Percentiles rank a stretch among this genome's conserved stretches.
Conservation (phyloP, 92 coral and sea anemone genomes). For the Zoanthus solanderi region DNA sequence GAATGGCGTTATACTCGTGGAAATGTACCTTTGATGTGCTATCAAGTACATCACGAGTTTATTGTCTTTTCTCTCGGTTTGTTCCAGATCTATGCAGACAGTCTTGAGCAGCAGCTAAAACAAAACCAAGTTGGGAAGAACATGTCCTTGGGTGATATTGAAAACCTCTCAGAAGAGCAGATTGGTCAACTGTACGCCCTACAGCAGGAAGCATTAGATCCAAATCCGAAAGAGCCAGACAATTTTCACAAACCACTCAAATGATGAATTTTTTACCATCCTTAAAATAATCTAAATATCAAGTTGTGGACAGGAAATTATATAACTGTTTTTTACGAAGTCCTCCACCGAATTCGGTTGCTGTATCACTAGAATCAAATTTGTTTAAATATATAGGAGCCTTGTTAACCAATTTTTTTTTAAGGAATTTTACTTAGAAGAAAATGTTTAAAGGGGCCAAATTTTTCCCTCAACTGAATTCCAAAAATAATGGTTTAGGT, state of each 20-base stretch:
- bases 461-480: too few species aligned
- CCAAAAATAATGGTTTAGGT: too few species aligned
- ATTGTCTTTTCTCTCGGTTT: background rate
- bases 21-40: too few species aligned
- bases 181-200: constrained; percentile 38
- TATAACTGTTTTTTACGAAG: too few species aligned
- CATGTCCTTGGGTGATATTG: constrained; percentile 25
- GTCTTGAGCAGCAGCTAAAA: constrained; percentile 33
- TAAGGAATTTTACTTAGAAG: too few species aligned
- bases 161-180: constrained; percentile 41
- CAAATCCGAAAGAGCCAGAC: constrained; percentile 31
- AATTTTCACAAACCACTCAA: constrained; percentile 25
- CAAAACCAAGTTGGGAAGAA: constrained; percentile 4
- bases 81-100: constrained; percentile 37
- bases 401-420: too few species aligned
- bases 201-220: constrained; percentile 36
- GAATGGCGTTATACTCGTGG: too few species aligned
- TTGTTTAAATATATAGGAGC: too few species aligned
- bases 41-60: background rate
- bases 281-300: background rate
- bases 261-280: background rate
- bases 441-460: too few species aligned
- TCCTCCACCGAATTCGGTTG: too few species aligned
- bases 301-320: too few species aligned
- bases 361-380: too few species aligned